These are phyloP conservation scores for Nesidiocoris tenuis DNA, from an alignment of 2,888 invertebrate species.

Conservation along the genomic window DNA sequence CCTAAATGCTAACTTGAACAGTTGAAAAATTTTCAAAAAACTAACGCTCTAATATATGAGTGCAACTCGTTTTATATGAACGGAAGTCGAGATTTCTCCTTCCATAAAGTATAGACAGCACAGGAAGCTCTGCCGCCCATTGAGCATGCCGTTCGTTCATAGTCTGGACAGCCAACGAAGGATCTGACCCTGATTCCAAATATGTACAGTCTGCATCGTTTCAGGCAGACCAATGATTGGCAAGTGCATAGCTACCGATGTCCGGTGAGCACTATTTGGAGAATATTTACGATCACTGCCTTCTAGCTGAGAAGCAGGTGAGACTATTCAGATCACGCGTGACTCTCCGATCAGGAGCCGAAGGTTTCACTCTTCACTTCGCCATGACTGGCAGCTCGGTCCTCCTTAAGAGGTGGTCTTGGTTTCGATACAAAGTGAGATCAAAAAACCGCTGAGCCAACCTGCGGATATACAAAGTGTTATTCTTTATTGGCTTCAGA, in stretches of 20 bases:
- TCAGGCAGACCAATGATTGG: not conserved
- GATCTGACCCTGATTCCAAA: not conserved
- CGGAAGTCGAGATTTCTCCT: not conserved
- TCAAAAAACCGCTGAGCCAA: not conserved
- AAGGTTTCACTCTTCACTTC: not conserved
- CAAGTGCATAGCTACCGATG: no score
- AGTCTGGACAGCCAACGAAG: not conserved
- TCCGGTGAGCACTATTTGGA: no score
- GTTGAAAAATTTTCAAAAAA: no score
- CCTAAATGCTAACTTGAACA: no score
- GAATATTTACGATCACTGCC: not conserved
- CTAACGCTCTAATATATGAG: no score
- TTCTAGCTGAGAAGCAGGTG: not conserved
- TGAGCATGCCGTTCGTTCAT: not conserved
- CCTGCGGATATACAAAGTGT: no score
- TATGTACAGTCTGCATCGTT: not conserved
- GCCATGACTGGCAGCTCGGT: not conserved
- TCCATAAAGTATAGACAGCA: not conserved
- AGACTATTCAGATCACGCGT: not conserved
- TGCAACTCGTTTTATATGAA: not conserved
- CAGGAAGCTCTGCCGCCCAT: not conserved
- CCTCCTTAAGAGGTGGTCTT: not conserved
- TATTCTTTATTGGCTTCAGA: no score
- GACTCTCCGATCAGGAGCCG: not conserved
- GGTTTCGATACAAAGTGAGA: not conserved